Conservation (phyloP, 2,113 vertebrate genomes). For the Oplegnathus fasciatus region DNA sequence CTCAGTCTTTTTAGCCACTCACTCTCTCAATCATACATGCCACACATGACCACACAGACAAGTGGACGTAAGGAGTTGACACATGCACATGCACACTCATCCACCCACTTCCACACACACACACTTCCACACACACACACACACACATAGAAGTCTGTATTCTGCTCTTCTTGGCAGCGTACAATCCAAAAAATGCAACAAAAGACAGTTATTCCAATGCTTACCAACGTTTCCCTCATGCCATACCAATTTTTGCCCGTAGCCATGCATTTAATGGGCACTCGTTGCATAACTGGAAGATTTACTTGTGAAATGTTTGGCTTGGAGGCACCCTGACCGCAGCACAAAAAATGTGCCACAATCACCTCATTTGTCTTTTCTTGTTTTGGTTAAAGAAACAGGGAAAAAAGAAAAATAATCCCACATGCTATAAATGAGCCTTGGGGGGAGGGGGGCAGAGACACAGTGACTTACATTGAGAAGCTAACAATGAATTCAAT, state of each 20-base stretch:
- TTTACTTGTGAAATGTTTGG: conserved; percentile 69
- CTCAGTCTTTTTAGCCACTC: conserved; percentile 30
- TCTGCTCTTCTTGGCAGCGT: conserved; percentile 16
- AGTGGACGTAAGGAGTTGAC: conserved; percentile 19
- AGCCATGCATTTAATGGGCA: conserved; percentile 46
- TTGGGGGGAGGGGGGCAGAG: conserved; percentile 25
- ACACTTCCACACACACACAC: conserved; percentile 5
- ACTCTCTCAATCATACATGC: conserved; percentile 34
- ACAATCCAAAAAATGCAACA: conserved; percentile 39
- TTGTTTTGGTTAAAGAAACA: conserved; percentile 55
- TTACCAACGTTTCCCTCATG: conserved; percentile 34
- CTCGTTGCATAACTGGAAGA: conserved; percentile 56
- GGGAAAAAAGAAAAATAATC: conserved; percentile 66
- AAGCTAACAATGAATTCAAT: conserved; percentile 74
- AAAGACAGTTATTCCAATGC: conserved; percentile 45
- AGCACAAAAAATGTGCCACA: conserved; percentile 56
- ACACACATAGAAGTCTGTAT: conserved; percentile 13
- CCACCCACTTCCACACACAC: neutral
- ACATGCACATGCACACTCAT: neutral
- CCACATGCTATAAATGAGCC: conserved; percentile 66
- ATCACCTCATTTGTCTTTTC: conserved; percentile 65
- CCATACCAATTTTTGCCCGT: conserved; percentile 54
- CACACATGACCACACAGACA: conserved; percentile 42
- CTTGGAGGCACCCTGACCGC: conserved; percentile 56
- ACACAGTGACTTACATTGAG: conserved; percentile 52